A percentile compares a stretch with the other conserved stretches of the same genome.
Conservation (phyloP, 2,113 vertebrate species). For the Plotosus lineatus region DNA sequence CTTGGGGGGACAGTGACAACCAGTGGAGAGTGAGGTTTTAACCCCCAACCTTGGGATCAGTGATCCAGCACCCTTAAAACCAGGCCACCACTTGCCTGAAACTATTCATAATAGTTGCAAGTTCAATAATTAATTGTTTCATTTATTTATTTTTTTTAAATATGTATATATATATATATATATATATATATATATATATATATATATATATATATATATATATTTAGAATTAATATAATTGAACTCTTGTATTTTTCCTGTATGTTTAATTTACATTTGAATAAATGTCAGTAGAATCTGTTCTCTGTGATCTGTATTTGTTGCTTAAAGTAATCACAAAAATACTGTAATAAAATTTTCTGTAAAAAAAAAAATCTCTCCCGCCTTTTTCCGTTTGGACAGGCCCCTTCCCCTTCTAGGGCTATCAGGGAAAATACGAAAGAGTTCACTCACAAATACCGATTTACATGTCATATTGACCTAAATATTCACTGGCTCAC, state of each 20-base stretch:
- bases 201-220: no score
- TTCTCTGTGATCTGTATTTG: background rate
- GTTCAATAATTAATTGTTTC: background rate
- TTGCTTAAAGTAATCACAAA: no score
- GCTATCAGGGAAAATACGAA: background rate
- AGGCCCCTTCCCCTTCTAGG: background rate
- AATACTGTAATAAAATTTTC: background rate
- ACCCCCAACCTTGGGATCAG: no score
- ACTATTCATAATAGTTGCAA: background rate
- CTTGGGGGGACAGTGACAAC: no score
- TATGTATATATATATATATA: no score
- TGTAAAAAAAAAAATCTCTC: background rate
- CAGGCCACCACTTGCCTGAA: no score
- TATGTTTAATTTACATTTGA: no score
- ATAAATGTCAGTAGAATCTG: background rate
- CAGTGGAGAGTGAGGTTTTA: no score
- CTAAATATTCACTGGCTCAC: background rate
- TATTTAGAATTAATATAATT: background rate
- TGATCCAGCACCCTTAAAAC: no score
- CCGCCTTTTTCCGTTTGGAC: conserved; percentile 9
- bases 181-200: no score
- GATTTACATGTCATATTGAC: background rate
- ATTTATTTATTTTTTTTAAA: background rate
- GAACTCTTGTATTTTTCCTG: no score
- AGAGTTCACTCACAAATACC: background rate